Base-by-base conservation (phyloP, 2,888 invertebrate genomes). In the Boloria selene region DNA sequence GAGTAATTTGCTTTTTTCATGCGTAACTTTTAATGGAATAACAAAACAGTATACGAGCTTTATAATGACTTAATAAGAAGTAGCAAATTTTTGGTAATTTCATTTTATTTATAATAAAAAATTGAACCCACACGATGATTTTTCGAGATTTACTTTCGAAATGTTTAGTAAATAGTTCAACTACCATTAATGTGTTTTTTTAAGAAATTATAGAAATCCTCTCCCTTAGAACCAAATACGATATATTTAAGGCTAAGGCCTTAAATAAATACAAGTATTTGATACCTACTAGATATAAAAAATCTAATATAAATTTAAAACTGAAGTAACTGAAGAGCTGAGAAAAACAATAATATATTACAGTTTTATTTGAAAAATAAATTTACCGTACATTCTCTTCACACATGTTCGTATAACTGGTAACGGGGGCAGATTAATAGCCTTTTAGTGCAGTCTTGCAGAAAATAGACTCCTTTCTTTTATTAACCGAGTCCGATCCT, bases 1-100 rank as follows among this genome's bases (percentile, higher is more conserved):
- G 5, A 17, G 16, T 61, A 65, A 65, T 61, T 65, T 16, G 16
- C 42, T 42, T 64, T 64, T 65, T 64, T 58, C 45, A 42, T 31
- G 64, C 51, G 60, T 55, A 58, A 66, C 44, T 58, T 66, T 65
- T 66, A 66, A 66, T 66, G 61, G 65, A 61, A 66, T 66, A 66
- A 61, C 52, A 56, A 44, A 66, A 55, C 65, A 56, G 61, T 65
- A 38, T 51, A 51, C 31, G 45, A 65, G 50, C 42, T 51, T 44
- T 45, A 49, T 56, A 55, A 56, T 65, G 26, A 61, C 10, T 38
- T 17, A 45, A 52, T 22, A 31, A 44, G 26, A 59, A 49, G 31
- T 59, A 26, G 16, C 13, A 47, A 13, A 49, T 59, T 49, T 26
- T 22, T 59, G 5, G 14, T 4, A 38, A 59, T 59, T 59, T 31